Evolutionary conservation across 2,113 vertebrate genomes (phyloP), one percentile per base, ranked within the genome.

Genomic region (Urocynchramus pylzowi): DNA sequence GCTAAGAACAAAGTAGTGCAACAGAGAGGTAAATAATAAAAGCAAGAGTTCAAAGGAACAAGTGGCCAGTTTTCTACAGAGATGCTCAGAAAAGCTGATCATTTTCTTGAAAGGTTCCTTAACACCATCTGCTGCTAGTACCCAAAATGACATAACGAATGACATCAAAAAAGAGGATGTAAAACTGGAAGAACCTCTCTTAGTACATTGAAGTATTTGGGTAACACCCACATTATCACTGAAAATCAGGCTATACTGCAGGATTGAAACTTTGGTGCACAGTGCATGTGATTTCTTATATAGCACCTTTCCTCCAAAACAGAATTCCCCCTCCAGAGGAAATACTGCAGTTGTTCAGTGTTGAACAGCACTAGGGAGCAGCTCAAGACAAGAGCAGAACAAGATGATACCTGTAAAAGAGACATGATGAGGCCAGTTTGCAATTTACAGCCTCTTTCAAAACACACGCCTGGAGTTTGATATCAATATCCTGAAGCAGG

Each of bases 241-340:
- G 22, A 57, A 83, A 77, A 67, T 41, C 41, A 77, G 41, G 45
- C 71, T 61, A 27, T 57, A 69, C 27, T 63, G 76, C 24, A 31
- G n/a, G 16, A 65, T 1, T 35, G n/a, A 92, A 85, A 64, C 42
- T 74, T 59, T 3, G 52, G 44, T 41, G 35, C 35, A 44, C 27
- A 57, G 56, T 9, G 14, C 59, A 81, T 0, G 0, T 53, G 27
- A 24, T 68, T 81, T 59, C n/a, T 50, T 50, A 7, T 13, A 27
- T 24, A 50, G 23, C 18, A 70, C 12, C 24, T 80, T 69, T 84
- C 41, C 31, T 64, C 13, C 35, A 20, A 64, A 86, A 33, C 21
- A 20, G 7, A 31, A 41, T 20, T 67, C 5, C 16, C 39, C 23
- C 71, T 91, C 42, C 50, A 54, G 75, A 84, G 15, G 13, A 61